These are phyloP conservation scores for Physocephala rufipes DNA, from an alignment of 2,888 invertebrate species.

Conservation along the genomic window DNA sequence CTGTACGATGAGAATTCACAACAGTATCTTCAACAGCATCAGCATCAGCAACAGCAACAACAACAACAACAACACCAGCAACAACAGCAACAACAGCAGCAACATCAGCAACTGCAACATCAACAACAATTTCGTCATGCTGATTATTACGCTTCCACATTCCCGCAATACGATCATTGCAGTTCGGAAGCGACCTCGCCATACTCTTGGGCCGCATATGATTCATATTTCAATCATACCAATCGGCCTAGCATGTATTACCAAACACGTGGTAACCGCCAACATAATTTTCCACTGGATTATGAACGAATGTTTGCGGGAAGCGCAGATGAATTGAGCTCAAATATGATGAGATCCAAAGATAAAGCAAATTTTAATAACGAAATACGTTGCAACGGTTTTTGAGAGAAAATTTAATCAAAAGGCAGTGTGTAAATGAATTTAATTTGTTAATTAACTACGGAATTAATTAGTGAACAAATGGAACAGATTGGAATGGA, in stretches of 20 bases:
- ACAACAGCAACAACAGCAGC: constrained; percentile 25
- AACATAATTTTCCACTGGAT: constrained; percentile 47
- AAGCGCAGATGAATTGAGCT: constrained; percentile 44
- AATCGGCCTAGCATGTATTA: constrained; percentile 8
- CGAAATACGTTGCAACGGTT: constrained; percentile 58
- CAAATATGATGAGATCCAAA: constrained; percentile 6
- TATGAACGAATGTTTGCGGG: constrained; percentile 53
- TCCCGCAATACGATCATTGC: neutral
- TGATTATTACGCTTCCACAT: constrained; percentile 19
- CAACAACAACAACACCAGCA: constrained; percentile 28
- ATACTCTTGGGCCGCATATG: constrained; percentile 6
- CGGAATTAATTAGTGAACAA: neutral
- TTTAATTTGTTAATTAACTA: neutral
- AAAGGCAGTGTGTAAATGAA: neutral
- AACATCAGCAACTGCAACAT: constrained; percentile 3
- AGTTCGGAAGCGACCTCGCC: neutral
- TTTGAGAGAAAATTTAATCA: constrained; percentile 41
- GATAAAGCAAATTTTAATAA: constrained; percentile 44
- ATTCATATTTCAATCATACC: constrained; percentile 16
- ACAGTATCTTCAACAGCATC: constrained; percentile 19
- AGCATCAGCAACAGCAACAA: constrained; percentile 16
- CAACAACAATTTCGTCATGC: constrained; percentile 35
- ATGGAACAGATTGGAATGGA: neutral
- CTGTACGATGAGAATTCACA: constrained; percentile 21
- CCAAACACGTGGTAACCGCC: neutral